phyloP scores from a whole-genome alignment of 2,113 vertebrate species.

The Uropsilus gracilis region DNA sequence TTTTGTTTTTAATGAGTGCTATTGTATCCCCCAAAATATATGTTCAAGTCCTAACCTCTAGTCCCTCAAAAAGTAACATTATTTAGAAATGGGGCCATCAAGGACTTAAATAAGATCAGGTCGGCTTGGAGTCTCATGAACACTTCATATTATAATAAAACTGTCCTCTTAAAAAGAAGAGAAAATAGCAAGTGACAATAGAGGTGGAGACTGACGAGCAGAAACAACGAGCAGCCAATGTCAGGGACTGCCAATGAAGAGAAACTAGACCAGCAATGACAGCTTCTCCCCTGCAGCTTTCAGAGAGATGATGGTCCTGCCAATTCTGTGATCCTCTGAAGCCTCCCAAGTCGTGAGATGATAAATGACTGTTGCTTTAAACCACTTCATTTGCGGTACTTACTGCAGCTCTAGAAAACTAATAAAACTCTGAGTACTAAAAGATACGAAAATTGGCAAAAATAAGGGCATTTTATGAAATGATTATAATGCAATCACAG shows the following conservation, averaged over 20 bases:
- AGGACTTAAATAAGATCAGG: not conserved
- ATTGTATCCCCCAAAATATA: not conserved
- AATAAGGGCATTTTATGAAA: not conserved
- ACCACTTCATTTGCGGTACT: not conserved
- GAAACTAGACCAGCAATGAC: not conserved
- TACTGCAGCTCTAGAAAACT: not conserved
- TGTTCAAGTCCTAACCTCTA: not conserved
- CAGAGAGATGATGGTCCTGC: not conserved
- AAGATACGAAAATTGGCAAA: not conserved
- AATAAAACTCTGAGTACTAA: not conserved
- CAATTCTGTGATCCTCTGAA: not conserved
- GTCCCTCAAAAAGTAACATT: not conserved
- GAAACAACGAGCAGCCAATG: not conserved
- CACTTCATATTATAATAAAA: too few relatives aligned
- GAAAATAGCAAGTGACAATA: not conserved
- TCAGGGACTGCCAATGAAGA: rapidly evolving
- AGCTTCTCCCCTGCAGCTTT: too few relatives aligned
- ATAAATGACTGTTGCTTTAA: not conserved
- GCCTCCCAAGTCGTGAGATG: not conserved
- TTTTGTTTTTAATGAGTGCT: not conserved
- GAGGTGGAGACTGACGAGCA: not conserved
- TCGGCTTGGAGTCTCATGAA: not conserved
- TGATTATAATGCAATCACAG: not conserved
- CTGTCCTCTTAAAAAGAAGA: not conserved
- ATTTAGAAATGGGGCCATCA: not conserved